Base-by-base conservation (phyloP, 37 sponge, comb jelly and placozoan genomes). In the Trichoplax adhaerens region DNA sequence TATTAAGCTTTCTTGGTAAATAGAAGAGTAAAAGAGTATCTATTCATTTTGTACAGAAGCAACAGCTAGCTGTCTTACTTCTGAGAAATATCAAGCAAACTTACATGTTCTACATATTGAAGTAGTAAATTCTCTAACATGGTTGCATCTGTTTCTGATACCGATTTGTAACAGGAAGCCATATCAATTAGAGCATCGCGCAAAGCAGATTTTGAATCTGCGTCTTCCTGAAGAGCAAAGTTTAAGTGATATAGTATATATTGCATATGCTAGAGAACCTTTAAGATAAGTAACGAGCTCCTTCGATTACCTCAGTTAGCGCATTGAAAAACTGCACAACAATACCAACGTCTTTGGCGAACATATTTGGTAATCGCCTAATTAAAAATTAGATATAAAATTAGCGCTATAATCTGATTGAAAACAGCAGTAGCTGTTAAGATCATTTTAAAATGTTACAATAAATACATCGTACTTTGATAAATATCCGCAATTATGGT, bases 181-280 rank as follows among this genome's bases (percentile, higher is more conserved):
- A 86, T n/a, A 46, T 72, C 52, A 60, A 77, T 79, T n/a, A 86
- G 66, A 60, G 83, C 82, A 71, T 82, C 87, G 61, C 79, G 87
- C 6, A 86, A 62, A 52, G 83, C 87, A 64, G 80, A 65, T 48
- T 64, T 62, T 8, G 80, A 68, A 53, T 86, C 87, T n/a, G 57
- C n/a, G 52, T 56, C 50, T 51, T 62, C 69, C 55, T 60, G 4
- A 12, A 48, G 4, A 29, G 29, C 29, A 29, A 29, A 29, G 29
- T 29, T 29, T 29, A 29, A 29, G 29, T 29, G 29, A 29, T 29
- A 29, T 29, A 29, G 29, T 29, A 29, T 29, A 29, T 29, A 29
- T 29, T 29, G 29, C 29, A 29, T 29, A 29, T 29, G 29, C 29
- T 29, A 29, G 29, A 29, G 29, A 29, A 29, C 29, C 29, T 29